Evolutionary conservation across 2,797 vertebrate species (phyloP), one percentile per base, ranked within the genome.

Genomic region (Acomys russatus): DNA sequence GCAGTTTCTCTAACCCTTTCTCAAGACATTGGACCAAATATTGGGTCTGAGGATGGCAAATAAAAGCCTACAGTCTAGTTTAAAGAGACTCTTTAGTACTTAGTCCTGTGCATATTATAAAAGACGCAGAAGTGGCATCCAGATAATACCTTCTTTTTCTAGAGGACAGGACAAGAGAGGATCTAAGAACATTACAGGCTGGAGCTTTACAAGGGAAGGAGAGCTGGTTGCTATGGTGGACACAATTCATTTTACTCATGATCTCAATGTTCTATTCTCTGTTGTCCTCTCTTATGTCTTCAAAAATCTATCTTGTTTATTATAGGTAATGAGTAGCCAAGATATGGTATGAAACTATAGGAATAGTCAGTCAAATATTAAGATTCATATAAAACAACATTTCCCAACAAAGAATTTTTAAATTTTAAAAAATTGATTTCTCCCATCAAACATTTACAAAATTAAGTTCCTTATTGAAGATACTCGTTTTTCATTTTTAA

Each of bases 311-410:
- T 73, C 1, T 68, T 77, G 12, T 10, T n/a, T 44, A 33, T 66
- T 74, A 49, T n/a, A 15, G 22, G 6, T 33, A 78, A 30, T 49
- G 80, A 94, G 25, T 61, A 28, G 0, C 6, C 49, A 70, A 38
- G 4, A 79, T 1, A 23, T 61, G n/a, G 28, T 91, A 59, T 11
- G 87, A 89, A 86, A 86, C n/a, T 87, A 64, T 20, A 0, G 7
- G 30, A 70, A 82, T 86, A 74, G 10, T 84, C 51, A 73, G n/a
- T 68, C 71, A 66, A 94, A 84, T 88, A 0, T 85, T 83, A 96
- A 94, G 84, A 79, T 95, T 85, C n/a, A 61, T 76, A 23, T 66
- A 23, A 1, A 14, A 38, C 1, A 18, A 7, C 38, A 89, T 71
- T 95, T 9, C 61, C 4, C 33, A 44, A 44, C 6, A 8, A 94